A percentile compares a stretch with the other conserved stretches of the same genome.
phyloP scores from a whole-genome alignment of 2,888 invertebrate species.

The Carterocephalus palaemon region DNA sequence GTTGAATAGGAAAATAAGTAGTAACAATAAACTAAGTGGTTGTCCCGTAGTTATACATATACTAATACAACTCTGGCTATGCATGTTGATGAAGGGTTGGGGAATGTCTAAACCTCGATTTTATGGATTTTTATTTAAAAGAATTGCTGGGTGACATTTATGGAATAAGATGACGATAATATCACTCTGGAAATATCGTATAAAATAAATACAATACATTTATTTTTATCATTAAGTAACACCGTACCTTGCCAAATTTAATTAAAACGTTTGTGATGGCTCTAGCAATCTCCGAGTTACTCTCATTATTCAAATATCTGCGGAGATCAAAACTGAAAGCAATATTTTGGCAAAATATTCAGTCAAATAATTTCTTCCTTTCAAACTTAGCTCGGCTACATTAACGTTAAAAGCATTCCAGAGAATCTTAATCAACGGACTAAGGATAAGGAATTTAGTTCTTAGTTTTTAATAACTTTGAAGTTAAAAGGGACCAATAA shows the following conservation, averaged over 20 bases:
- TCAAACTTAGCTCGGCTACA: constrained; percentile 40
- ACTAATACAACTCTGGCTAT: too few relatives aligned
- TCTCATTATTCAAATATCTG: constrained; percentile 56
- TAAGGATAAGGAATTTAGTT: constrained; percentile 69
- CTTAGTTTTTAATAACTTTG: constrained; percentile 64
- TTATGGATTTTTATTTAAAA: too few relatives aligned
- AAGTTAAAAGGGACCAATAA: constrained; percentile 51
- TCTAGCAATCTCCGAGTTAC: constrained; percentile 47
- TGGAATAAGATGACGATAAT: too few relatives aligned
- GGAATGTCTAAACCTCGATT: too few relatives aligned
- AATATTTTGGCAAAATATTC: constrained; percentile 56
- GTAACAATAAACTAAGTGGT: too few relatives aligned
- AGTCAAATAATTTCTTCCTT: constrained; percentile 50
- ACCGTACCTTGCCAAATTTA: constrained; percentile 6
- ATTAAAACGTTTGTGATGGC: constrained; percentile 33
- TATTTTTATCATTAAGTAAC: too few relatives aligned
- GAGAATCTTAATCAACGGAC: constrained; percentile 67
- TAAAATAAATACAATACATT: too few relatives aligned
- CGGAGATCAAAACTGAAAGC: constrained; percentile 50
- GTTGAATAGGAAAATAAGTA: too few relatives aligned
- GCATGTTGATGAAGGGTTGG: too few relatives aligned
- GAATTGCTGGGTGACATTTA: too few relatives aligned
- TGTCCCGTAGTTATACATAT: too few relatives aligned
- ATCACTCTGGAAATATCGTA: too few relatives aligned
- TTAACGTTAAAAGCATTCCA: constrained; percentile 68